Conservation (phyloP, 92 coral and sea anemone genomes). For the Metridium senile region DNA sequence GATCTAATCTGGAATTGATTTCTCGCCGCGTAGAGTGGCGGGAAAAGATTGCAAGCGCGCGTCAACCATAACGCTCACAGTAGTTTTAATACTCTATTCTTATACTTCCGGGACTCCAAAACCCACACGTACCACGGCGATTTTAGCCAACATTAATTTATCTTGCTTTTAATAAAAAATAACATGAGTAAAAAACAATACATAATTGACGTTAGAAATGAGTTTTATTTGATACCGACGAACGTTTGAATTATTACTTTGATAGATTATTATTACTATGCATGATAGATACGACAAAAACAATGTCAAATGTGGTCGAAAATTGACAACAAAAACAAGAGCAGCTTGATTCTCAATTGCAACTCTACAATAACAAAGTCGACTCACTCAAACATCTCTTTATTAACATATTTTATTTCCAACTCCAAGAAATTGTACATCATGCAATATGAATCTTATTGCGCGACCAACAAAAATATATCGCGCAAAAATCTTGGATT, state of each 20-base stretch:
- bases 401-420: background rate
- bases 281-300: no score
- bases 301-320: background rate
- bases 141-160: no score
- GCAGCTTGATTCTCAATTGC: background rate
- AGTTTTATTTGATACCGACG: no score
- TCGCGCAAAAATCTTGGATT: no score
- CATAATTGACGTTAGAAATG: no score
- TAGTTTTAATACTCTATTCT: no score
- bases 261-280: no score
- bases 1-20: background rate
- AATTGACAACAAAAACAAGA: no score
- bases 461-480: no score
- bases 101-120: background rate
- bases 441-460: background rate
- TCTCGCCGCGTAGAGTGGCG: background rate
- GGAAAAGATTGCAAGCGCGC: conserved; percentile 1
- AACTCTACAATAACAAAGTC: background rate
- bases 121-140: background rate
- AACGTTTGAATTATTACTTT: no score
- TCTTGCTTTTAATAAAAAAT: no score
- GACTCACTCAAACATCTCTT: background rate
- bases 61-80: background rate
- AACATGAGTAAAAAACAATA: no score
- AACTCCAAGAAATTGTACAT: background rate